A percentile compares a stretch with the other conserved stretches of the same genome.
These are phyloP conservation scores for Squalus acanthias DNA, from an alignment of 2,797 vertebrate genomes.

Conservation along the genomic window DNA sequence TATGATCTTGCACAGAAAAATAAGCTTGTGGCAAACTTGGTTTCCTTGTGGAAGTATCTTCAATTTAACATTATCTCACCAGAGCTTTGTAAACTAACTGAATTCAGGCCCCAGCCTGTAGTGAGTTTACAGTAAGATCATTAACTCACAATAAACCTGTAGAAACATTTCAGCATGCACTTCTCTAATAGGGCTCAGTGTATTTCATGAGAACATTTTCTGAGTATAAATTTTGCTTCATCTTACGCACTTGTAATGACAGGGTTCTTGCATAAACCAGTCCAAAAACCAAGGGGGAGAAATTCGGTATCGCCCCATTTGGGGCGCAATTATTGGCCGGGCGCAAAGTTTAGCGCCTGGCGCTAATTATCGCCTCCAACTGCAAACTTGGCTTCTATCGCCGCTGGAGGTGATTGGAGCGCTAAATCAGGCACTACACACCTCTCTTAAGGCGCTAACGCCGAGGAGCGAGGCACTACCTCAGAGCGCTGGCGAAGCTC, in stretches of 20 bases:
- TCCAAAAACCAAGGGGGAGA: not conserved
- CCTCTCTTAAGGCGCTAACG: too few species aligned
- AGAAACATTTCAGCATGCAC: not conserved
- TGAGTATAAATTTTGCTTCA: not conserved
- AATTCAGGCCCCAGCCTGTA: not conserved
- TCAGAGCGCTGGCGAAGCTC: too few species aligned
- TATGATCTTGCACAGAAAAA: not conserved
- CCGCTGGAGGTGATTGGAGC: too few species aligned
- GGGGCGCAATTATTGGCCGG: too few species aligned
- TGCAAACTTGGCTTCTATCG: too few species aligned
- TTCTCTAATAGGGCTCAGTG: not conserved
- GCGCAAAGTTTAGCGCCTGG: too few species aligned
- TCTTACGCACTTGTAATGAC: not conserved
- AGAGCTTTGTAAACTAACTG: not conserved
- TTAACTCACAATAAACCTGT: not conserved
- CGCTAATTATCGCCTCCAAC: too few species aligned
- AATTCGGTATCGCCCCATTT: too few species aligned
- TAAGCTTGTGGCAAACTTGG: not conserved
- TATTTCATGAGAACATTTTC: slow-evolving; percentile 12
- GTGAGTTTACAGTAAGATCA: not conserved
- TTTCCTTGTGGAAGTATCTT: not conserved
- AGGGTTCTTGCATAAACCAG: not conserved
- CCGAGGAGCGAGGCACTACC: too few species aligned
- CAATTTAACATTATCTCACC: not conserved
- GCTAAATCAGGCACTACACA: too few species aligned